phyloP scores from a whole-genome alignment of 2,113 vertebrate genomes.

The Tachysurus fulvidraco region DNA sequence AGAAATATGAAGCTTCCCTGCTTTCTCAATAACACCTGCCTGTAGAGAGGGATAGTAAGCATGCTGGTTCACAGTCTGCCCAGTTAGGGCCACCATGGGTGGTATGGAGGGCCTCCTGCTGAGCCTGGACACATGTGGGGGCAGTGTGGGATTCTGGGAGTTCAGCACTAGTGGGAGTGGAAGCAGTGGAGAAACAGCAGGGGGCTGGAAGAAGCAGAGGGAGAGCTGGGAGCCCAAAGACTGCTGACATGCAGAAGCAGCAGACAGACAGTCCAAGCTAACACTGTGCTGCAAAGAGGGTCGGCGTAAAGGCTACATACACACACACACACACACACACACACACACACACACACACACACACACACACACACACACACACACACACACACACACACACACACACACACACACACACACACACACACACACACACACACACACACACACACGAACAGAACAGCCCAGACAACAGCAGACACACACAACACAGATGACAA shows the following conservation, averaged over 20 bases:
- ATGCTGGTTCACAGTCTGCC: conserved; percentile 31
- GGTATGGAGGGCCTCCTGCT: conserved; percentile 40
- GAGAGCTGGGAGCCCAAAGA: conserved; percentile 43
- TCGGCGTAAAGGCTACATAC: conserved; percentile 49
- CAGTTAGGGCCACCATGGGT: conserved; percentile 9
- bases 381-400: conserved; percentile 34
- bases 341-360: conserved; percentile 37
- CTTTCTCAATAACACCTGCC: conserved; percentile 49
- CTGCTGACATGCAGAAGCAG: conserved; percentile 34
- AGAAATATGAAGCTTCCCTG: background rate
- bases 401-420: conserved; percentile 37
- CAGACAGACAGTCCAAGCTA: conserved; percentile 63
- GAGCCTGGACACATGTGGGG: conserved; percentile 36
- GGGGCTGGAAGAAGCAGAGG: conserved; percentile 40
- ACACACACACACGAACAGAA: conserved; percentile 25
- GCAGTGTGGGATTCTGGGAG: conserved; percentile 37
- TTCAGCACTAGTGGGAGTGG: conserved; percentile 27
- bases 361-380: conserved; percentile 36
- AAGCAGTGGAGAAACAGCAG: conserved; percentile 23
- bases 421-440: conserved; percentile 37
- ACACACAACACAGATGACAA: conserved; percentile 34
- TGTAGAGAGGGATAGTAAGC: conserved; percentile 40
- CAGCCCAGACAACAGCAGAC: conserved; percentile 21
- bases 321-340: conserved; percentile 32
- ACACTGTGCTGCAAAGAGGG: conserved; percentile 50